Conservation (phyloP, 2,113 vertebrate genomes). For the Elaphurus davidianus region DNA sequence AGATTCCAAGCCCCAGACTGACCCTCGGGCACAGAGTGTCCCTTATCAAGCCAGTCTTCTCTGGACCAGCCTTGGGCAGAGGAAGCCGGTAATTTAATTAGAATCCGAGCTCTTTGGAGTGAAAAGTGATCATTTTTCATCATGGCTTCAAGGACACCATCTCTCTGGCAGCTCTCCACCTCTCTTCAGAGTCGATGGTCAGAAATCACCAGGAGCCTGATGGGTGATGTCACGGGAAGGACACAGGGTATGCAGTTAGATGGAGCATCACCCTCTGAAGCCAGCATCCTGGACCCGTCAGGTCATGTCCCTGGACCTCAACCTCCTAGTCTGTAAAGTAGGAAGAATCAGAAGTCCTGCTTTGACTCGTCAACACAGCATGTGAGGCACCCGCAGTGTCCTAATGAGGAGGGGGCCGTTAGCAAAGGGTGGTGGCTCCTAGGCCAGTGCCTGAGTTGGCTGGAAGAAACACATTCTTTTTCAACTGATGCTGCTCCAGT, state of each 20-base stretch:
- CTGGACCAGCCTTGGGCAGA: slow-evolving; percentile 28
- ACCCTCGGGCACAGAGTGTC: background rate
- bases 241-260: rapidly evolving
- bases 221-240: background rate
- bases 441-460: background rate
- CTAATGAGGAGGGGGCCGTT: too few relatives aligned
- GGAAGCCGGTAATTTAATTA: slow-evolving; percentile 68
- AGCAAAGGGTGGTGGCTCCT: background rate
- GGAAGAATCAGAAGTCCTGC: background rate
- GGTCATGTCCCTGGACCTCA: background rate
- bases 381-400: rapidly evolving
- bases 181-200: background rate
- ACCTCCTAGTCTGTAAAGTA: background rate
- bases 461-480: background rate
- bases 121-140: slow-evolving; percentile 53
- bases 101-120: slow-evolving; percentile 1
- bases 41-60: background rate
- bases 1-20: background rate
- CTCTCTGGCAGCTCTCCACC: background rate
- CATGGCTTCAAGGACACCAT: slow-evolving; percentile 14
- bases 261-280: background rate
- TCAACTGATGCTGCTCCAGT: background rate
- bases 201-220: background rate
- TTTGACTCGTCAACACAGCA: rapidly evolving
- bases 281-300: too few relatives aligned